These are phyloP conservation scores for Drosophila sordidula DNA, from an alignment of 2,888 invertebrate genomes.

Conservation along the genomic window DNA sequence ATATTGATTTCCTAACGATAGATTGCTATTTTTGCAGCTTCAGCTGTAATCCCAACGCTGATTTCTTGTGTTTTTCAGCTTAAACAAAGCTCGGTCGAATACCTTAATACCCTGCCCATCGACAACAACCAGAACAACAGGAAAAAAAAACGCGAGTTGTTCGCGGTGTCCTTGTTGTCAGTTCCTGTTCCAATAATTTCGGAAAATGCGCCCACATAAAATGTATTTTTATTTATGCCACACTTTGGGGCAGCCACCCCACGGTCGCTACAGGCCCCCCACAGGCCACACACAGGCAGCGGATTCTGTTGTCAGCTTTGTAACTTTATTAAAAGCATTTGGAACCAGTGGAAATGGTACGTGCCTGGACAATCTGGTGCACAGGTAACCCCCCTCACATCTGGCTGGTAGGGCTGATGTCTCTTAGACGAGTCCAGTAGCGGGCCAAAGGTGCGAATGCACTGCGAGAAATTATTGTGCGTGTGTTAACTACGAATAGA, in stretches of 20 bases:
- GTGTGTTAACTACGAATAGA: no score
- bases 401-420: neutral
- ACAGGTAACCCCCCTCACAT: neutral
- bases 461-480: conserved; percentile 15
- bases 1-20: neutral
- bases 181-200: conserved; percentile 50
- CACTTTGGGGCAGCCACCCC: conserved; percentile 18
- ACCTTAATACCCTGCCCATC: conserved; percentile 4
- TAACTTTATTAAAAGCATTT: conserved; percentile 61
- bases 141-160: no score
- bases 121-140: no score
- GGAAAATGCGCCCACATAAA: conserved; percentile 44
- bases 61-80: neutral
- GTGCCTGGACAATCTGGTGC: conserved; percentile 18
- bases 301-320: conserved; percentile 57
- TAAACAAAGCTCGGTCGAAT: conserved; percentile 1
- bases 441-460: conserved; percentile 6
- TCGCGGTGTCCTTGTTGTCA: no score
- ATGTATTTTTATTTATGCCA: conserved; percentile 42
- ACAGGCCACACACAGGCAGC: neutral
- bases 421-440: conserved; percentile 17
- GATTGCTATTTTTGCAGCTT: neutral
- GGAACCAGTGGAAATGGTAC: conserved; percentile 24
- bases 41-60: neutral
- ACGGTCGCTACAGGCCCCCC: neutral